A percentile compares a stretch with the other conserved stretches of the same genome.
These are phyloP conservation scores for Rhadina sibilatrix DNA, from an alignment of 2,113 vertebrate genomes.

Conservation along the genomic window DNA sequence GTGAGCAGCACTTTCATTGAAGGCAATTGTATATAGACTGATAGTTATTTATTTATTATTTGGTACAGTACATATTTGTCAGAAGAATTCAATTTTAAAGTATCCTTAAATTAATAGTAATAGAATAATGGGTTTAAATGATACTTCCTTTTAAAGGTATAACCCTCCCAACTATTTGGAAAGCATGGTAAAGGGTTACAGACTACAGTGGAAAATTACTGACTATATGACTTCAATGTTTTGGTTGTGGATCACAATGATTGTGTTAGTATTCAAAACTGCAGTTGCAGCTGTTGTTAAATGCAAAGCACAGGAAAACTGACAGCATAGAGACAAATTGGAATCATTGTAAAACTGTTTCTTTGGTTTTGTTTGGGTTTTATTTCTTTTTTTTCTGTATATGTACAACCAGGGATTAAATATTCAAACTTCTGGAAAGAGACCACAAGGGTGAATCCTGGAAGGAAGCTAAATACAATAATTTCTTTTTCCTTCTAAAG, in stretches of 20 bases:
- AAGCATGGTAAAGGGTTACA: neutral
- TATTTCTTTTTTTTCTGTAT: neutral
- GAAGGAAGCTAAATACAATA: neutral
- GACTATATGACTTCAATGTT: neutral
- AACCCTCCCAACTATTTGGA: neutral
- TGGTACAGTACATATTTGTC: neutral
- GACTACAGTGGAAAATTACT: neutral
- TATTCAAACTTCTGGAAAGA: neutral
- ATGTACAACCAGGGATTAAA: neutral
- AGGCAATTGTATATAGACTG: neutral
- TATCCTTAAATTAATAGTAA: neutral
- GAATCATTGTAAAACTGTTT: neutral
- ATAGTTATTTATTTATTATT: neutral
- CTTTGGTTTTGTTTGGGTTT: neutral
- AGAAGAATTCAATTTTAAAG: neutral
- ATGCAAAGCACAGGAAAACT: neutral
- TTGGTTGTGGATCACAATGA: neutral
- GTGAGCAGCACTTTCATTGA: neutral
- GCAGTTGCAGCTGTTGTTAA: neutral
- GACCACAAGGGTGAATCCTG: neutral
- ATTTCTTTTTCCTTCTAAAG: neutral
- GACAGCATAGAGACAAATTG: neutral
- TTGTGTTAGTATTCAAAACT: neutral
- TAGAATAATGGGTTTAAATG: neutral
- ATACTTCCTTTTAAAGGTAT: neutral